These are phyloP conservation scores for Melanerpes aurifrons DNA, from an alignment of 2,113 vertebrate genomes.

Conservation along the genomic window DNA sequence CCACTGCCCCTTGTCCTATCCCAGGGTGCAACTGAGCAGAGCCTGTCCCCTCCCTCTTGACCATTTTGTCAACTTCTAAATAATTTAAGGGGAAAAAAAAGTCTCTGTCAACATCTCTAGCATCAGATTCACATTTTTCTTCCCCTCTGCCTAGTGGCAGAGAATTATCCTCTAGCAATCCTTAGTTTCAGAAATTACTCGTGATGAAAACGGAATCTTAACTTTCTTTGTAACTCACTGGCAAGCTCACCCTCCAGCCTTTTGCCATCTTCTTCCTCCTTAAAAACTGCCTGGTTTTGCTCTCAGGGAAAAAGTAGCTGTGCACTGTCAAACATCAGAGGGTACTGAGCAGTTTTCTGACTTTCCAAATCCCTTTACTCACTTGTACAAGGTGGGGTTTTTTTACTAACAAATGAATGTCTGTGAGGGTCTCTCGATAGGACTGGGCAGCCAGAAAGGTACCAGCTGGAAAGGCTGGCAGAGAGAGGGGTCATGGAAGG, in stretches of 20 bases:
- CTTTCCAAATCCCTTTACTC: slow-evolving; percentile 8
- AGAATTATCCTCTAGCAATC: not conserved
- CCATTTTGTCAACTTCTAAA: not conserved
- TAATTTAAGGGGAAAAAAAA: not conserved
- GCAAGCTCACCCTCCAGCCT: not conserved
- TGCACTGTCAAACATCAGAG: not conserved
- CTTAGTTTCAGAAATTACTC: not conserved
- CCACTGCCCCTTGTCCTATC: too few relatives aligned
- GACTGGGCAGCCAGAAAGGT: slow-evolving; percentile 12
- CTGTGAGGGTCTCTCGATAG: not conserved
- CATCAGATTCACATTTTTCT: not conserved
- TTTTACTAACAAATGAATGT: not conserved
- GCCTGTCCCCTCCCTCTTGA: too few relatives aligned
- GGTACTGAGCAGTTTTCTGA: not conserved
- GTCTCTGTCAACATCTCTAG: not conserved
- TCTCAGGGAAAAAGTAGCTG: not conserved
- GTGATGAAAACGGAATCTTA: not conserved
- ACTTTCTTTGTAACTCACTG: not conserved
- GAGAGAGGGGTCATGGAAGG: not conserved
- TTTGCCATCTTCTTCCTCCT: not conserved
- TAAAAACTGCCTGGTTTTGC: not conserved
- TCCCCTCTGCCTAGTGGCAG: not conserved
- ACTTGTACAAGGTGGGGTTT: not conserved
- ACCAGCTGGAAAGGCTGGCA: not conserved
- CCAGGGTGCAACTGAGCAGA: too few relatives aligned